Evolutionary conservation across 1,140 invertebrate genomes (phyloP).

Genomic region (Drosophila malerkotliana): DNA sequence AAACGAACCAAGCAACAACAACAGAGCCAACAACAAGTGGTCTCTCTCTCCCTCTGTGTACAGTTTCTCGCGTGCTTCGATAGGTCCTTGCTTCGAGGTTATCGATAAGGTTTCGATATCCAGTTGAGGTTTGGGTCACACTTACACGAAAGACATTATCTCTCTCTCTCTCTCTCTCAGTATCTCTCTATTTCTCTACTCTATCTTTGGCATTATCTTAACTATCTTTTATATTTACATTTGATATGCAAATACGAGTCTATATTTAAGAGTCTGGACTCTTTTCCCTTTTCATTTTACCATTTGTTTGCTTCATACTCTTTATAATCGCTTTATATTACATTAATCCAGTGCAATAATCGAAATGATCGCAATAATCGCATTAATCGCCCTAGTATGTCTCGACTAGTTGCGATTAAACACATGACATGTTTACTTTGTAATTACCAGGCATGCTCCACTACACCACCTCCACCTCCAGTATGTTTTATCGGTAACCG

Average conservation of each 20-base stretch:
- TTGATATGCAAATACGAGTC: constrained; percentile 22
- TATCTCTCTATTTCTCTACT: constrained; percentile 25
- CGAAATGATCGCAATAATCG: constrained; percentile 35
- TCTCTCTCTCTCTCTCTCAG: constrained; percentile 23
- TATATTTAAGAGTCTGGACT: constrained; percentile 9
- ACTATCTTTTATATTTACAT: constrained; percentile 23
- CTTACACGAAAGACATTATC: constrained; percentile 9
- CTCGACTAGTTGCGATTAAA: constrained; percentile 38
- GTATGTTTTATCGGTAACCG: not conserved
- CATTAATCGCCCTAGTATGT: constrained; percentile 26
- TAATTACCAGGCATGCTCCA: constrained; percentile 31
- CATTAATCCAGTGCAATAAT: constrained; percentile 33
- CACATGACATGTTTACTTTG: constrained; percentile 46
- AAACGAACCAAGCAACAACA: constrained; percentile 2
- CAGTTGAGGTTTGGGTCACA: constrained; percentile 19
- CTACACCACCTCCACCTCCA: not conserved
- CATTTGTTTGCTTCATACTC: constrained; percentile 18
- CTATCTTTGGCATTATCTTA: constrained; percentile 14
- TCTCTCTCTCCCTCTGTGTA: not conserved
- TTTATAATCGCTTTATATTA: constrained; percentile 25
- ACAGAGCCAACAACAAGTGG: not conserved
- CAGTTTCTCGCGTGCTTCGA: constrained; percentile 7
- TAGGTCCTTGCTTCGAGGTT: constrained; percentile 11
- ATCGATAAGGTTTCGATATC: not conserved
- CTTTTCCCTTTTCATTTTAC: constrained; percentile 12